Base-by-base conservation (phyloP, 2,113 vertebrate genomes). In the Pluvianellus socialis region DNA sequence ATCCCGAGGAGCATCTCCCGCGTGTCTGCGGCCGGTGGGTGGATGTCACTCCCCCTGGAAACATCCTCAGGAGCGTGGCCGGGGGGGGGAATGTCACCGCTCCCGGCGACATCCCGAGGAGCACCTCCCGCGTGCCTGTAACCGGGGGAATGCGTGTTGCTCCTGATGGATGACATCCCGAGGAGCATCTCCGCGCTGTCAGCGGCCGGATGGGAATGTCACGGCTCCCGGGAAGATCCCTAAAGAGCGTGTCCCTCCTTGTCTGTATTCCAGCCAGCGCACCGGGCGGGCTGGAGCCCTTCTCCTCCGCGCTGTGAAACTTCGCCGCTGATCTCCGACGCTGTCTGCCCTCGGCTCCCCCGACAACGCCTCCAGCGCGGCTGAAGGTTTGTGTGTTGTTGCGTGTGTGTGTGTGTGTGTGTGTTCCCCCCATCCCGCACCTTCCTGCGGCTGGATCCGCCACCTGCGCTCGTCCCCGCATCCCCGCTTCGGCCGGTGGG, bases 331-430 rank as follows among this genome's bases (percentile, higher is more conserved):
- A 98, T 96, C 97, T 96, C 98, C 98, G 98, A 98, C 98, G 98
- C 98, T 98, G 98, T 98, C 98, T 97, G 96, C 98, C 98, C 98
- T 98, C 98, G 98, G 98, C 98, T 98, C 98, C 98, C 98, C 98
- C 98, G 98, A 98, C 96, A 97, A 98, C 98, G 90, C 97, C 98
- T 98, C 98, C 98, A 96, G 97, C 97, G 97, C 98, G 98, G 98
- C 98, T 98, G 99, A 99, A 99, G 99, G 99, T 99, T 98, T 91
- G 98, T 98, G 96, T 38, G 38, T 38, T 38, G 38, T 38, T n/a
- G n/a, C n/a, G 38, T 38, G 38, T 38, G 38, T 38, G 38, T 38
- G 38, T 38, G 38, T 38, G 38, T 38, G 38, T 38, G 38, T 38
- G 38, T 38, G 38, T 38, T 38, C 38, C 38, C 38, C 38, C 38